Base-by-base conservation (phyloP, 2,797 vertebrate species). In the Phalloptychus januarius region DNA sequence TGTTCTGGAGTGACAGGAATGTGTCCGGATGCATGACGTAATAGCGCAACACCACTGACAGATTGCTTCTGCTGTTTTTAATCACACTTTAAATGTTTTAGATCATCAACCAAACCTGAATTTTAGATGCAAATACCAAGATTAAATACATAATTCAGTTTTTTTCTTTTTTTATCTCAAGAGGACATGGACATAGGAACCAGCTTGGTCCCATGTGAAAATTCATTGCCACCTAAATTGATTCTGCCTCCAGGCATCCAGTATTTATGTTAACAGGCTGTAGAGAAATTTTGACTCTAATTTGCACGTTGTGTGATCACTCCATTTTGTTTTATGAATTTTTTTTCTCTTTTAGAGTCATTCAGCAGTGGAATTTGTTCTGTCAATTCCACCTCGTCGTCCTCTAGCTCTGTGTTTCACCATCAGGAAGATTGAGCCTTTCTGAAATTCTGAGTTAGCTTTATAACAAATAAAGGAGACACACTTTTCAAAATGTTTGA, bases 1-100 rank as follows among this genome's bases (percentile, higher is more conserved):
- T 54, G 3, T 77, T 45, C 2, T 56, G 7, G 56, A 50, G 13
- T 58, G 79, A 74, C 48, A 54, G 54, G 44, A 44, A 77, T 33
- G 36, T 75, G 61, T 73, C 67, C 7, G 11, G 33, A 65, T 38
- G 38, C 63, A 13, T 67, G 36, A 12, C 3, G 38, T 23, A n/a
- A 69, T 15, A 42, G 25, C 10, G 3, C 5, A 2, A 6, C 10
- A 1, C 38, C 38, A 36, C 36, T 13, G 11, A 28, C 11, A n/a
- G 40, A 69, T 44, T 44, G 5, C 11, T n/a, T 44, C 13, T 70
- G 67, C 7, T 70, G 44, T 69, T 23, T n/a, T n/a, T 1, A 13
- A 7, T 70, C 38, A n/a, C 40, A 70, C 25, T 70, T 61, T 7
- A 36, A 69, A 70, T 25, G 18, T n/a, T 70, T 42, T 6, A 70